These are phyloP conservation scores for Myzus persicae DNA, from an alignment of 1,140 invertebrate genomes.

Conservation along the genomic window DNA sequence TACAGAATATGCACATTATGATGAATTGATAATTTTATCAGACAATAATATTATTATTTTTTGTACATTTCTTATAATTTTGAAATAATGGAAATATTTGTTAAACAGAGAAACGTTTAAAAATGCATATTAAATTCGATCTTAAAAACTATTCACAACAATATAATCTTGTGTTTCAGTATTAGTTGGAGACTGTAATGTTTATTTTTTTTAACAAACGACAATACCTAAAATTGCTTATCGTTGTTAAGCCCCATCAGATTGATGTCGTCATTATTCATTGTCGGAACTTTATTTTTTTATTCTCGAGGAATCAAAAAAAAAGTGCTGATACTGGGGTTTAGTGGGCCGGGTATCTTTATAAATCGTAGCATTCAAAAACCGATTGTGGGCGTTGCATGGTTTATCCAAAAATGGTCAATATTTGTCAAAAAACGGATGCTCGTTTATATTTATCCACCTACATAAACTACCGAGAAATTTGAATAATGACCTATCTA, in stretches of 20 bases:
- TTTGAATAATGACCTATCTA: background rate
- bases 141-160: background rate
- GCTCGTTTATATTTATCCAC: background rate
- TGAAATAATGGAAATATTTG: no score
- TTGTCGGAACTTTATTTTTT: background rate
- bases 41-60: background rate
- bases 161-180: background rate
- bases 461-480: background rate
- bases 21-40: background rate
- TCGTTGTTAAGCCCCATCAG: background rate
- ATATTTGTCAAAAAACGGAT: slow-evolving; percentile 8
- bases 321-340: background rate
- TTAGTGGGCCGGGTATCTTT: background rate
- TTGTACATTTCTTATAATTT: background rate
- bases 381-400: background rate
- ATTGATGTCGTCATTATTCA: background rate
- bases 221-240: background rate
- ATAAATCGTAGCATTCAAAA: background rate
- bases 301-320: background rate
- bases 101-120: background rate
- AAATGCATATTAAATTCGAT: background rate
- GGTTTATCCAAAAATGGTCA: background rate
- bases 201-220: background rate
- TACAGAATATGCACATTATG: background rate
- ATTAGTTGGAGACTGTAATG: background rate